Evolutionary conservation across 53 echinoderm and acorn worm species (phyloP).

Genomic region (Pentamera pediparva): DNA sequence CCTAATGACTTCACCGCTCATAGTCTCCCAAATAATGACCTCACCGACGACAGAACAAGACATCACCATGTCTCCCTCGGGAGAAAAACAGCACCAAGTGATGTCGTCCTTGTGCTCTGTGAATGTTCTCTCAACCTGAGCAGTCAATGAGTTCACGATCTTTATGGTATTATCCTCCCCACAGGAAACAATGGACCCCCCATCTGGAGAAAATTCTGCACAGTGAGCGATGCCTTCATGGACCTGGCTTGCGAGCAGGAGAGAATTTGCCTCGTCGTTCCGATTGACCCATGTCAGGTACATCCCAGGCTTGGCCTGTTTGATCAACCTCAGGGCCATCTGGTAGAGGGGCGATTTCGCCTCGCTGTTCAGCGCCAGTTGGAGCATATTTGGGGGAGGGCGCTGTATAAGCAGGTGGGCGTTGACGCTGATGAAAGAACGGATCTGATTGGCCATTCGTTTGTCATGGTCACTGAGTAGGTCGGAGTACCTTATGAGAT

Average conservation of each 20-base stretch:
- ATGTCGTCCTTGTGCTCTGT: slow-evolving; percentile 60
- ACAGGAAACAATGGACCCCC: slow-evolving; percentile 57
- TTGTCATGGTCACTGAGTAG: slow-evolving; percentile 45
- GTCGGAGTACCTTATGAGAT: slow-evolving; percentile 61
- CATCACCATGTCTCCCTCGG: slow-evolving; percentile 56
- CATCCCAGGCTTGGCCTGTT: not conserved
- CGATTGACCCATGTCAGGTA: slow-evolving; percentile 28
- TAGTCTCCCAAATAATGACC: slow-evolving; percentile 8
- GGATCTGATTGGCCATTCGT: slow-evolving; percentile 51
- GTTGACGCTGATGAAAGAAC: slow-evolving; percentile 74
- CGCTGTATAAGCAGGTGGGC: slow-evolving; percentile 64
- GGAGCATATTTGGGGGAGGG: slow-evolving; percentile 58
- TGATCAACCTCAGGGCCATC: slow-evolving; percentile 56
- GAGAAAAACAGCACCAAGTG: slow-evolving; percentile 80
- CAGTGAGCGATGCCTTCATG: slow-evolving; percentile 63
- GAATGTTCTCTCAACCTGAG: slow-evolving; percentile 26
- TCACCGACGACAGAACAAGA: slow-evolving; percentile 46
- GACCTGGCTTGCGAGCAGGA: slow-evolving; percentile 57
- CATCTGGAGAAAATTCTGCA: slow-evolving; percentile 74
- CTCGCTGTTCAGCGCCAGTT: slow-evolving; percentile 57
- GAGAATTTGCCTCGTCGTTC: slow-evolving; percentile 24
- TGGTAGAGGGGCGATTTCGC: slow-evolving; percentile 49
- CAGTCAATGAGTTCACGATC: slow-evolving; percentile 65
- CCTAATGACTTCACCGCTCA: not conserved
- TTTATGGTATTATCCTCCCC: slow-evolving; percentile 78